Evolutionary conservation across 2,113 vertebrate genomes (phyloP), one percentile per base, ranked within the genome.

Genomic region (Rafetus swinhoei): DNA sequence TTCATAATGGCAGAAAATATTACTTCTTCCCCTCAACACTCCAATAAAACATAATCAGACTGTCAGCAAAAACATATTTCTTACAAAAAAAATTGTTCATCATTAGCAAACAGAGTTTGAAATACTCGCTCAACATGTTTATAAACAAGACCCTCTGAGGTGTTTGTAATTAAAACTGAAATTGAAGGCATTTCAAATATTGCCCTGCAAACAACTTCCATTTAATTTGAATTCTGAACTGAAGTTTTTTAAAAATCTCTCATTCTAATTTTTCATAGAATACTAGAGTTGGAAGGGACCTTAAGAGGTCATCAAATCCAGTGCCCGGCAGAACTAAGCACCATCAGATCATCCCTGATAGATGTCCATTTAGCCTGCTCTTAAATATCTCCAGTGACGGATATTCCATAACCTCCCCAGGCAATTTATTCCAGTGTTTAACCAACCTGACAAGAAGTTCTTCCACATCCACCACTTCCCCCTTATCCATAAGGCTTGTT

Each of bases 11-110:
- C 74, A 76, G 12, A 76, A 76, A 45, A 76, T 12, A 12, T 55
- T 59, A 13, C 35, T 89, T 24, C 82, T 57, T 15, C 21, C 27
- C 32, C 53, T 1, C 21, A 85, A 85, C 82, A 5, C 16, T 65
- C 39, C 39, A 53, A 55, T 0, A 2, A n/a, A 93, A 74, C 91
- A 74, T 1, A 4, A 18, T 0, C 83, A 35, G 0, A 18, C 55
- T 39, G 18, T 24, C 21, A 53, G 76, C 5, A 77, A 0, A 1
- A 54, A 56, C 24, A 77, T 13, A n/a, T 72, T 72, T 27, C 52
- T 72, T 12, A 52, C n/a, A 12, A 62, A 52, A 52, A 84, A 54
- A 35, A 18, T 21, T 21, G 7, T n/a, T 53, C 21, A 19, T 19
- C 12, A 5, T 22, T n/a, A 35, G 5, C 59, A 69, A 62, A 69